Conservation (phyloP, 2,797 vertebrate species). For the Chelon auratus region DNA sequence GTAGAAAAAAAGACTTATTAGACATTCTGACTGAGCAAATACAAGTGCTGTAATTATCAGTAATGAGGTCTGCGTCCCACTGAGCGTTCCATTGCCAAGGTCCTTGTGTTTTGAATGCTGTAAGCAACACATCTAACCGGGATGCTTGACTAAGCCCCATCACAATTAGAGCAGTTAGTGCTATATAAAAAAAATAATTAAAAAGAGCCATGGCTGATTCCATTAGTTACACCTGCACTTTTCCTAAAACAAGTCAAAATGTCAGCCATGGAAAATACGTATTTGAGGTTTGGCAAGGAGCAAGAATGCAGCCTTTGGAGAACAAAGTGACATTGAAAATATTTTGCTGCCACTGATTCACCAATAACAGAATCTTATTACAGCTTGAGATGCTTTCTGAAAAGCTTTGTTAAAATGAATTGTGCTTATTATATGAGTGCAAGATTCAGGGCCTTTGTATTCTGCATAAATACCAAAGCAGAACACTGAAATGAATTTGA, state of each 20-base stretch:
- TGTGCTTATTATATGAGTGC: no score
- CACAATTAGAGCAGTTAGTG: not conserved
- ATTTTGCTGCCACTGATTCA: not conserved
- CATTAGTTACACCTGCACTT: not conserved
- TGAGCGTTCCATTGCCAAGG: no score
- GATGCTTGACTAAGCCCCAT: not conserved
- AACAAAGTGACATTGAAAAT: not conserved
- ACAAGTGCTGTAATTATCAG: no score
- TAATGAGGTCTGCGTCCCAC: not conserved
- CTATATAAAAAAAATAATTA: not conserved
- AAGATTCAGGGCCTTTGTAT: no score
- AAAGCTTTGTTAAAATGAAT: no score
- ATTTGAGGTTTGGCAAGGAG: not conserved
- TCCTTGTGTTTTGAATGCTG: not conserved
- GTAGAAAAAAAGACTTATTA: no score
- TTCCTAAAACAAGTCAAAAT: conserved; percentile 12
- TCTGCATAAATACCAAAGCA: no score
- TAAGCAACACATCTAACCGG: not conserved
- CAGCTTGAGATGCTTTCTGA: no score
- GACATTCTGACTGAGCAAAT: no score
- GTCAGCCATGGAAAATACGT: conserved; percentile 7
- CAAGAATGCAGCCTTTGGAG: no score
- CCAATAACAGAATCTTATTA: no score
- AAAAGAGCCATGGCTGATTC: not conserved
- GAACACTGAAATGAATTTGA: no score